Evolutionary conservation across 2,113 vertebrate genomes (phyloP), one percentile per base, ranked within the genome.

Genomic region (Gobio gobio): DNA sequence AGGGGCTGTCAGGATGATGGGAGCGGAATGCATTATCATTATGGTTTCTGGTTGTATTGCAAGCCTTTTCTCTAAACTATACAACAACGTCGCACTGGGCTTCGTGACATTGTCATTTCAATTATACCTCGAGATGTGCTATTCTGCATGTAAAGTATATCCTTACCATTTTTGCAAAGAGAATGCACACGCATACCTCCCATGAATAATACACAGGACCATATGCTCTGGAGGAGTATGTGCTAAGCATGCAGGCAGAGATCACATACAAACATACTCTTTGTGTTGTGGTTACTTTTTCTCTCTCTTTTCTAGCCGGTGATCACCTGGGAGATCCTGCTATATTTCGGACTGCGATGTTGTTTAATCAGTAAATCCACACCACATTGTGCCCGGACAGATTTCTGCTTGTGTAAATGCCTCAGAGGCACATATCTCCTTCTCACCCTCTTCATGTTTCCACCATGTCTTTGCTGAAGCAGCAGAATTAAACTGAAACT

Each of bases 401-500:
- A 79, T 66, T 47, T 20, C 14, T 49, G 58, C 61, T 66, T 49
- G 36, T 18, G 22, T 45, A 18, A 64, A 64, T 66, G 43, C 22
- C 61, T 66, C 1, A 0, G 10, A 68, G 59, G 10, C 5, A 8
- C 7, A 63, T 14, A 40, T 24, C 43, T 6, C 40, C n/a, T 14
- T 58, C 33, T 36, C 77, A 10, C 16, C 43, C 68, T 54, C 24
- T 29, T 56, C 43, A 6, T 63, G 8, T 86, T 66, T 77, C 36
- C 6, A 40, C 36, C 59, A n/a, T 84, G 59, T 86, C 49, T 83
- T 58, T 66, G 83, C 87, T 89, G 87, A 88, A 68, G 72, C 75
- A 73, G 86, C 87, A 72, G 82, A 86, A 83, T 85, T 82, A 76
- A 68, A 87, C 89, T 78, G 43, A 90, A 90, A 89, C 86, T 63